phyloP scores from a whole-genome alignment of 2,797 vertebrate species.

The Graptemys geographica region DNA sequence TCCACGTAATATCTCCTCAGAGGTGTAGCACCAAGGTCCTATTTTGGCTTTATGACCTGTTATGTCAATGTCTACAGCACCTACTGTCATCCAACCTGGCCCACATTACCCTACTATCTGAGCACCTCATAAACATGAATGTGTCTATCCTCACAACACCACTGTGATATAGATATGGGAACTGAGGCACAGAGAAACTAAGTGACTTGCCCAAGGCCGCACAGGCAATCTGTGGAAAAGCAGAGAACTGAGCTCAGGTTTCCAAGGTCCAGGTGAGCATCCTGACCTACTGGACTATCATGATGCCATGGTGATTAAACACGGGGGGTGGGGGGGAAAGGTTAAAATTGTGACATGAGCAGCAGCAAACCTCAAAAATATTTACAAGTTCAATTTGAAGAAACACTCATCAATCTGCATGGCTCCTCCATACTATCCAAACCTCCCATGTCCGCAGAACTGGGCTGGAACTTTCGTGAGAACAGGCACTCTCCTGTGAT shows the following conservation, averaged over 20 bases:
- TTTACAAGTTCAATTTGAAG: neutral
- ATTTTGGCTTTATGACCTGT: neutral
- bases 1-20: neutral
- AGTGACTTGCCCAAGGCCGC: neutral
- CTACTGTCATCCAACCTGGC: neutral
- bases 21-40: neutral
- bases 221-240: neutral
- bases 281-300: neutral
- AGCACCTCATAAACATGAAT: neutral
- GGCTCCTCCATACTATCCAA: neutral
- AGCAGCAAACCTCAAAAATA: neutral
- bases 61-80: neutral
- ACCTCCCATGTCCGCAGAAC: neutral
- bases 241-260: neutral
- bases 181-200: neutral
- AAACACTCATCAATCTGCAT: neutral
- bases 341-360: neutral
- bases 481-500: neutral
- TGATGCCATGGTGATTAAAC: accelerated
- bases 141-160: neutral
- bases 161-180: neutral
- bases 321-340: neutral
- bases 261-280: neutral
- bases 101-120: neutral
- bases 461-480: neutral